Percentiles rank a stretch among this genome's conserved stretches.
phyloP scores from a whole-genome alignment of 2,888 invertebrate species.

The Spisula subtruncata region DNA sequence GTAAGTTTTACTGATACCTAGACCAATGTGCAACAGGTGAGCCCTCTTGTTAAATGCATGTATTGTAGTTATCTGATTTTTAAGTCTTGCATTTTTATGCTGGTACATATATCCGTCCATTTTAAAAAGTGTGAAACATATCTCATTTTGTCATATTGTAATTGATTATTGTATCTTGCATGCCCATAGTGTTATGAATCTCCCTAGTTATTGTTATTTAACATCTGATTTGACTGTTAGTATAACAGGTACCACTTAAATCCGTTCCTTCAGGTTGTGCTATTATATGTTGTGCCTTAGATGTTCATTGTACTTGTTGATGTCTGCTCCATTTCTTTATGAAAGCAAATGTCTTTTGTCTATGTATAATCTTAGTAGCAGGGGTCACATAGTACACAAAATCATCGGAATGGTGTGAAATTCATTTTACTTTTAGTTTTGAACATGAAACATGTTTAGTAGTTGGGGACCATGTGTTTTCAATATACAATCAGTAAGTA shows the following conservation, averaged over 20 bases:
- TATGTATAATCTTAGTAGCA: no score
- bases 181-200: neutral
- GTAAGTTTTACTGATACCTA: no score
- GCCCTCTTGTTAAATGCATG: neutral
- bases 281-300: constrained; percentile 5
- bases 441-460: no score
- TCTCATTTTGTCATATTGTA: neutral
- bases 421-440: no score
- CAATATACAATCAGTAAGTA: no score
- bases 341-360: no score
- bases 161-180: neutral
- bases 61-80: neutral
- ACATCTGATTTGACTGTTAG: neutral
- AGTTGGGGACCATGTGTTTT: no score
- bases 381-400: no score
- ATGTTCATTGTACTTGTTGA: neutral
- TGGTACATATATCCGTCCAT: neutral
- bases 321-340: neutral
- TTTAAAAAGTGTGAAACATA: neutral
- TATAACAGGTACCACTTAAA: neutral
- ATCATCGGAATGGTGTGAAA: no score
- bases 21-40: no score
- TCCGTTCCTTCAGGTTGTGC: constrained; percentile 9
- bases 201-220: neutral
- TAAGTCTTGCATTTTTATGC: neutral